These are phyloP conservation scores for Euclidia mi DNA, from an alignment of 2,888 invertebrate species.

Conservation along the genomic window DNA sequence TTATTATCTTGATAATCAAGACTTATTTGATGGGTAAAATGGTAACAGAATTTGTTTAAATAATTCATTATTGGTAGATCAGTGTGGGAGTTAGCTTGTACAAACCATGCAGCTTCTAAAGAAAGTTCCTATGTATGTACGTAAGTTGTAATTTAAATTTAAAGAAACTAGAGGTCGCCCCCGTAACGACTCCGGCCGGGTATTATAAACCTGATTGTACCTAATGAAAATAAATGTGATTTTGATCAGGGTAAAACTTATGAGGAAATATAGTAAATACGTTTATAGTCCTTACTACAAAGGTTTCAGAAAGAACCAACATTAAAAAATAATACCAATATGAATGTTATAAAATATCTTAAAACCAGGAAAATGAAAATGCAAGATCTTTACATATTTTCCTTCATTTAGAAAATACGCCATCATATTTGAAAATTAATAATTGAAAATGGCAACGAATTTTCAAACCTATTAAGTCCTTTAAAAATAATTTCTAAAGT, in stretches of 20 bases:
- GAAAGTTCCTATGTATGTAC: constrained; percentile 90
- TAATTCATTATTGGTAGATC: constrained; percentile 87
- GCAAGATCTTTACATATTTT: constrained; percentile 1
- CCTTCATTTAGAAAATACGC: no score
- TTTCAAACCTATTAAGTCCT: constrained; percentile 7
- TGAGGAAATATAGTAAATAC: constrained; percentile 57
- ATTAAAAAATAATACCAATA: background rate
- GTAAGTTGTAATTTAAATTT: constrained; percentile 88
- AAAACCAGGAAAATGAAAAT: background rate
- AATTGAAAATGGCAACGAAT: constrained; percentile 21
- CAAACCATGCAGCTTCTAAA: constrained; percentile 90
- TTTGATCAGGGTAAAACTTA: constrained; percentile 82
- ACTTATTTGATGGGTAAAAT: constrained; percentile 77
- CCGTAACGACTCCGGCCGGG: constrained; percentile 71
- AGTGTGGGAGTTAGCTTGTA: constrained; percentile 90
- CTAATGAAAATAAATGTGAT: constrained; percentile 74
- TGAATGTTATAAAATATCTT: background rate
- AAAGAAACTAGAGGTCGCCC: constrained; percentile 83
- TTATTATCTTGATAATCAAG: constrained; percentile 80
- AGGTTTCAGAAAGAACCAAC: constrained; percentile 22
- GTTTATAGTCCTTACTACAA: constrained; percentile 31
- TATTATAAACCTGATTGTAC: constrained; percentile 72
- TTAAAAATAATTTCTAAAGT: constrained; percentile 51
- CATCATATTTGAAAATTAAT: no score
- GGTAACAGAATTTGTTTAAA: constrained; percentile 82